Evolutionary conservation across 2,888 invertebrate genomes (phyloP), one percentile per base, ranked within the genome.

Genomic region (Pollenia amentaria): DNA sequence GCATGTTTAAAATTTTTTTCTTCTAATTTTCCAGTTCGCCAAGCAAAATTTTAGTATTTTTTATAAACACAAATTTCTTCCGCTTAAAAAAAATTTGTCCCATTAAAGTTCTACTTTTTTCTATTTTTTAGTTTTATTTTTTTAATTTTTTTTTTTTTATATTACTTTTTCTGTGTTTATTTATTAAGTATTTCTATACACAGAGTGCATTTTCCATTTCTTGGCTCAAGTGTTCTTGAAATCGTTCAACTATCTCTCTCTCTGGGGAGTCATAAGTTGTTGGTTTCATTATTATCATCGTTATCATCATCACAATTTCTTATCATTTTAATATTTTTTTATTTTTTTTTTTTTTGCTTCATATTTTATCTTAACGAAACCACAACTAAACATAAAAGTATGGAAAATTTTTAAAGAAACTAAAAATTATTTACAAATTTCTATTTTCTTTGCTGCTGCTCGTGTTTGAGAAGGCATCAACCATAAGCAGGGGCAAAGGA

Each of bases 231-330:
- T 79, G 44, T 75, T 64, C 21, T 60, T 53, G n/a, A 83, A 86
- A 83, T 60, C 62, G 51, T 82, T 86, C 82, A 78, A 44, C 82
- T 86, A 64, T 75, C 69, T 69, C 79, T 69, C 79, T 60, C 62
- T 65, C 48, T 51, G 72, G 84, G 76, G 83, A 84, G 84, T 53
- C 70, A 70, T 60, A 86, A 78, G 69, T 64, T 85, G 53, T 55
- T 73, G 65, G 67, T 75, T 75, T 79, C 60, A 53, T 55, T 60
- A 51, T 42, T 21, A 57, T 40, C 70, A 48, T 73, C 46, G 73
- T 53, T 40, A 53, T 21, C n/a, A 60, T 14, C 70, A 62, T 77
- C 69, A 62, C 21, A 51, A 62, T 55, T 64, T 64, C 29, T 51
- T 44, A 51, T 40, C 10, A n/a, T 65, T 78, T 77, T 70, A 10